phyloP scores from a whole-genome alignment of 2,797 vertebrate genomes.

The Melanotaenia pygmaea region DNA sequence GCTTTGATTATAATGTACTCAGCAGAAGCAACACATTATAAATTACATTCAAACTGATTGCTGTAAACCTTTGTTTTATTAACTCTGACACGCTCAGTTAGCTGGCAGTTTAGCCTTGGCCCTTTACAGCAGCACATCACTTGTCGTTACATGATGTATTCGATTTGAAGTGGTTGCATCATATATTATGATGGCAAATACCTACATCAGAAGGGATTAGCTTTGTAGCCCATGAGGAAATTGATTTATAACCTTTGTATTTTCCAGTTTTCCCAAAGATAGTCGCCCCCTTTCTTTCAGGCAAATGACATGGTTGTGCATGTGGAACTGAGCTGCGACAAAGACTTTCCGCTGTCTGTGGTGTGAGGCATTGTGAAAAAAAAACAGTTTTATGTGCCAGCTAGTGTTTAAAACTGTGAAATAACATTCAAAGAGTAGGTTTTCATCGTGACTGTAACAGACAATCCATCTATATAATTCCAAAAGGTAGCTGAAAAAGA shows the following conservation, averaged over 20 bases:
- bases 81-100: conserved; percentile 58
- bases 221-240: conserved; percentile 53
- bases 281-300: conserved; percentile 29
- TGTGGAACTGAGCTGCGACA: conserved; percentile 14
- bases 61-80: conserved; percentile 68
- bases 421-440: conserved; percentile 7
- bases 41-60: conserved; percentile 55
- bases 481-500: conserved; percentile 5
- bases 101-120: conserved; percentile 43
- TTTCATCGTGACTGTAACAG: conserved; percentile 14
- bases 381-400: conserved; percentile 9
- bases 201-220: conserved; percentile 30
- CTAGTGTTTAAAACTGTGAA: conserved; percentile 12
- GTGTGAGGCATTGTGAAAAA: neutral
- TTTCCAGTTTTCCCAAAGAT: conserved; percentile 9
- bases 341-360: conserved; percentile 1
- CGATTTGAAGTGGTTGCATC: conserved; percentile 54
- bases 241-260: conserved; percentile 39
- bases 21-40: conserved; percentile 42
- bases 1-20: conserved; percentile 34
- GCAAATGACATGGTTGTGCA: conserved; percentile 23
- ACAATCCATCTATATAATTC: neutral
- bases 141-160: conserved; percentile 44
- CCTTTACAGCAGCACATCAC: conserved; percentile 44
- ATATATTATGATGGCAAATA: conserved; percentile 62